Evolutionary conservation across 2,113 vertebrate species (phyloP).

Genomic region (Gracilinanus agilis): DNA sequence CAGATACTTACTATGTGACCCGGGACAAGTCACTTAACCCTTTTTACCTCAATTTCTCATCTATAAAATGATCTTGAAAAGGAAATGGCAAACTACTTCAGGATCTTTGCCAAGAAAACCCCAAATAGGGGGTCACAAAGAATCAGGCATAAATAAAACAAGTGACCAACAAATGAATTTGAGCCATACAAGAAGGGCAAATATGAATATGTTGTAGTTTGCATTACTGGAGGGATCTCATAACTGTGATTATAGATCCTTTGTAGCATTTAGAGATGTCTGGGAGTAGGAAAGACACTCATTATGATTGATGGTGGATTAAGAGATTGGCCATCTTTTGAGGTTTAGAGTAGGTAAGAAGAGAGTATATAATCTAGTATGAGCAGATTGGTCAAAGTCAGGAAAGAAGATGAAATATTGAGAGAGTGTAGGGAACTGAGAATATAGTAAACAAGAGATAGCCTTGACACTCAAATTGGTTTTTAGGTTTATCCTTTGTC

Average conservation of each 20-base stretch:
- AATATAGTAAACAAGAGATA: no score
- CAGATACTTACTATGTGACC: neutral
- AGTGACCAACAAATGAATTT: neutral
- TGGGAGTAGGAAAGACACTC: no score
- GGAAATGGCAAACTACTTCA: neutral
- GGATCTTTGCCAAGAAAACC: neutral
- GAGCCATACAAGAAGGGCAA: neutral
- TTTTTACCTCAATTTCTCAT: neutral
- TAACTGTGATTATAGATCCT: neutral
- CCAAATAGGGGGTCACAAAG: neutral
- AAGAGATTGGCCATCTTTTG: no score
- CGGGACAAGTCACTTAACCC: neutral
- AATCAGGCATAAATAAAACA: neutral
- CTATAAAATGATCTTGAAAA: neutral
- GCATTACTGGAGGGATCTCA: neutral
- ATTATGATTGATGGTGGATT: no score
- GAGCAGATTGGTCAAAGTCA: no score
- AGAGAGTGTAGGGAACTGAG: no score
- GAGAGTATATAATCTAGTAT: no score
- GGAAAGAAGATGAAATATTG: no score
- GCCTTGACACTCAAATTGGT: no score
- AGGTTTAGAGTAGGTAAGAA: no score
- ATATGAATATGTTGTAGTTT: neutral
- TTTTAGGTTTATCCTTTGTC: no score
- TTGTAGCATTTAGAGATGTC: neutral